A percentile compares a stretch with the other conserved stretches of the same genome.
These are phyloP conservation scores for Pantelozetes paolii DNA, from an alignment of 2,888 invertebrate species.

Conservation along the genomic window DNA sequence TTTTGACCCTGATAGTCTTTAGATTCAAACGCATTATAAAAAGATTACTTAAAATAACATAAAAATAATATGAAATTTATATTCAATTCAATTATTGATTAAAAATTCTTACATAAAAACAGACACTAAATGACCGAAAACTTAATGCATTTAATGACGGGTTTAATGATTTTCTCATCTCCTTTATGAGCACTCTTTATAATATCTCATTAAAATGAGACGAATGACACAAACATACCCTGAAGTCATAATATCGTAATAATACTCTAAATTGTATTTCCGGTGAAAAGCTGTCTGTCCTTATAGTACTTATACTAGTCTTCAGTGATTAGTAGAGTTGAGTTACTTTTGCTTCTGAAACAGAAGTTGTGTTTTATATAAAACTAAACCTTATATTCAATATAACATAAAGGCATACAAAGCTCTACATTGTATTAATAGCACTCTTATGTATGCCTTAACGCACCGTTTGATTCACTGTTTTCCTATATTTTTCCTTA, in stretches of 20 bases:
- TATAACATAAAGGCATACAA: background rate
- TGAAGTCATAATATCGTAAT: background rate
- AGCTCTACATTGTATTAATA: background rate
- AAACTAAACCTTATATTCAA: background rate
- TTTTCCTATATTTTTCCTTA: background rate
- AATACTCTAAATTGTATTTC: conserved; percentile 19
- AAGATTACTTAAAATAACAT: too few relatives aligned
- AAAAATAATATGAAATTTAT: too few relatives aligned
- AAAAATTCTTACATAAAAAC: too few relatives aligned
- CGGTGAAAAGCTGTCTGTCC: background rate
- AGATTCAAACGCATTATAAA: too few relatives aligned
- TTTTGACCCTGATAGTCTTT: too few relatives aligned
- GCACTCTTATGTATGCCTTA: conserved; percentile 1
- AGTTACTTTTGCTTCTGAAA: background rate
- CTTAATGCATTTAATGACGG: background rate
- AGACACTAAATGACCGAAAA: background rate
- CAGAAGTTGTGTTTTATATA: background rate
- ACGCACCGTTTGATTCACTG: background rate
- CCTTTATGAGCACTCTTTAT: background rate
- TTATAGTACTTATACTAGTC: background rate
- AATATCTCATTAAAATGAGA: conserved; percentile 16
- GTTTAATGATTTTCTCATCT: background rate
- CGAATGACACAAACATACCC: conserved; percentile 13
- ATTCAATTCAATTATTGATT: too few relatives aligned
- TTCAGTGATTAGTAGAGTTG: background rate